phyloP scores from a whole-genome alignment of 2,888 invertebrate species.

The Tupiocoris notatus region DNA sequence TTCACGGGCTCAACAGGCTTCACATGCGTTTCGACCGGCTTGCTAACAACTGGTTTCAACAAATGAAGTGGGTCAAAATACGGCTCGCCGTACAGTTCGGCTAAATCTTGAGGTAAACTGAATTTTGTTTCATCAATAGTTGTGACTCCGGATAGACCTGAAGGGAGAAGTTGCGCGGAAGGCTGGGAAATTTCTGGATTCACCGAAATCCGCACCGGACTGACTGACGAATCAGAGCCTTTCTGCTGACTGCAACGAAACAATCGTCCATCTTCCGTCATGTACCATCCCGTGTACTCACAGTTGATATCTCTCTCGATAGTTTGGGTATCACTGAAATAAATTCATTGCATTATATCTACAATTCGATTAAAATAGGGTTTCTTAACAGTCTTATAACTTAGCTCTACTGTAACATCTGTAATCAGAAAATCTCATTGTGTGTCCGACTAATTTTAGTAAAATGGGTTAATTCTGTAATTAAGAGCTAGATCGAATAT shows the following conservation, averaged over 20 bases:
- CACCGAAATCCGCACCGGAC: not conserved
- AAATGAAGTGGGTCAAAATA: not conserved
- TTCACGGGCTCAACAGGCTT: not conserved
- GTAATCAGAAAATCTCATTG: too few relatives aligned
- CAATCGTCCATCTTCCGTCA: not conserved
- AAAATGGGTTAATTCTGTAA: too few relatives aligned
- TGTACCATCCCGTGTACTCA: not conserved
- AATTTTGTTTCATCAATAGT: not conserved
- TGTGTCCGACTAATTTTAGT: too few relatives aligned
- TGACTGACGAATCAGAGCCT: not conserved
- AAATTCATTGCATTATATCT: not conserved
- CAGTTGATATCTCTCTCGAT: not conserved
- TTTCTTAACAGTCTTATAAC: too few relatives aligned
- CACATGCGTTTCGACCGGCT: not conserved
- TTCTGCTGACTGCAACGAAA: not conserved
- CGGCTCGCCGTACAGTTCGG: not conserved
- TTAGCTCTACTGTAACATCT: too few relatives aligned
- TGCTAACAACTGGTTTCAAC: not conserved
- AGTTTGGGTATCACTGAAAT: not conserved
- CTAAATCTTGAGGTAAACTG: not conserved
- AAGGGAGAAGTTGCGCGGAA: not conserved
- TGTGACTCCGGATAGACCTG: not conserved
- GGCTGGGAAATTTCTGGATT: not conserved
- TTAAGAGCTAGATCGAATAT: too few relatives aligned
- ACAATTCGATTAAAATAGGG: too few relatives aligned